These are phyloP conservation scores for Prostheceraeus crozeri DNA, from an alignment of 2,888 invertebrate genomes.

Conservation along the genomic window DNA sequence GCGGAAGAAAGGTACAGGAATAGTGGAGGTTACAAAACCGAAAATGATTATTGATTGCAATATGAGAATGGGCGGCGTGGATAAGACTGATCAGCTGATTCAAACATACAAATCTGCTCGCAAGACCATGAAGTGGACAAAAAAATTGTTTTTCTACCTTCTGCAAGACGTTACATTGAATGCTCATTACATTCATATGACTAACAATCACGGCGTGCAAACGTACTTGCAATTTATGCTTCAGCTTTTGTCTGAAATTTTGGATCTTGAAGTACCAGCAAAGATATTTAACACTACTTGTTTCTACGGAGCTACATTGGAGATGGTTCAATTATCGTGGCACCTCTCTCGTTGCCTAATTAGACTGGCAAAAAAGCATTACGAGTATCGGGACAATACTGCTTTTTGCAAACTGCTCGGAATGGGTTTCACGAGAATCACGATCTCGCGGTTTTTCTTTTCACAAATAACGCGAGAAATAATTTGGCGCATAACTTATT, in stretches of 20 bases:
- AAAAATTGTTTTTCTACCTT: constrained; percentile 26
- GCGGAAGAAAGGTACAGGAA: constrained; percentile 3
- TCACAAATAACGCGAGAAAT: no score
- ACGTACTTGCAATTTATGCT: constrained; percentile 23
- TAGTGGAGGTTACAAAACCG: constrained; percentile 12
- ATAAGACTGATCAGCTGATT: constrained; percentile 9
- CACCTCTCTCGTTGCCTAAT: no score
- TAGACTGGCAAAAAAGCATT: no score
- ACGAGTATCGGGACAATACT: no score
- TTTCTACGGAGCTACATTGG: no score
- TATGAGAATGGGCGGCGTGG: constrained; percentile 11
- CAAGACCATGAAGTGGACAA: constrained; percentile 18
- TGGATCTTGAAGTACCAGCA: no score
- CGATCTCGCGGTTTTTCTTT: no score
- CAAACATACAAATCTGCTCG: constrained; percentile 2
- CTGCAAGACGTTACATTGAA: constrained; percentile 22
- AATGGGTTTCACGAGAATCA: no score
- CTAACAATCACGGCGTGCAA: constrained; percentile 4
- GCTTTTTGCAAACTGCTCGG: no score
- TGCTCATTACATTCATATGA: constrained; percentile 25
- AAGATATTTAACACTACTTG: no score
- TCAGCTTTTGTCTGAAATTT: constrained; percentile 13
- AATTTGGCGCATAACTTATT: no score
- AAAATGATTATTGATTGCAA: constrained; percentile 5
- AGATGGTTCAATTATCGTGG: no score